Conservation (phyloP, 2,113 vertebrate genomes). For the Rissa tridactyla region DNA sequence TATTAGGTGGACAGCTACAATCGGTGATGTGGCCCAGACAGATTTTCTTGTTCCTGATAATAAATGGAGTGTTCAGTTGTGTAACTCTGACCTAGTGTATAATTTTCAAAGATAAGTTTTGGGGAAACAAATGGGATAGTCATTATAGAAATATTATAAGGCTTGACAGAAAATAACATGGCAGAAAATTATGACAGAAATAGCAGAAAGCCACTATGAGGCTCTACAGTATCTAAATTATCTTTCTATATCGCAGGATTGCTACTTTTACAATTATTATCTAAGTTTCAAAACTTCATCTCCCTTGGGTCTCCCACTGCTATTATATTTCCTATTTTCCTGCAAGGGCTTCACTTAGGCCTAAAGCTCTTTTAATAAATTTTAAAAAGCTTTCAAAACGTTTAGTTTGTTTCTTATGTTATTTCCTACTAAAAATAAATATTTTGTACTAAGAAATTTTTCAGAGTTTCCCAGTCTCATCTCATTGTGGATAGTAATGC, state of each 20-base stretch:
- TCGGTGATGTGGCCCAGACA: conserved; percentile 27
- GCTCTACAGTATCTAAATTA: conserved; percentile 33
- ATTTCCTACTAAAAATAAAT: not conserved
- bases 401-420: not conserved
- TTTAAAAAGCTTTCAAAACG: not conserved
- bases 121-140: conserved; percentile 42
- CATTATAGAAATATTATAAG: conserved; percentile 35
- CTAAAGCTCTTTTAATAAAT: not conserved
- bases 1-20: not conserved
- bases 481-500: not conserved
- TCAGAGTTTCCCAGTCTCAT: not conserved
- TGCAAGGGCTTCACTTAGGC: not conserved
- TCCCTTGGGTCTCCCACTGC: not conserved
- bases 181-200: conserved; percentile 57
- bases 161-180: conserved; percentile 56
- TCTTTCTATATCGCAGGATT: conserved; percentile 32
- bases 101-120: conserved; percentile 61
- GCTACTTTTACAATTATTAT: conserved; percentile 45
- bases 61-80: conserved; percentile 33
- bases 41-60: conserved; percentile 57
- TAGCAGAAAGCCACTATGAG: conserved; percentile 22
- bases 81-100: conserved; percentile 59
- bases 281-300: conserved; percentile 49
- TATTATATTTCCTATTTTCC: conserved; percentile 7
- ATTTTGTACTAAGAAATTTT: not conserved